Evolutionary conservation across 2,888 invertebrate species (phyloP).

Genomic region (Conchocele bisecta): DNA sequence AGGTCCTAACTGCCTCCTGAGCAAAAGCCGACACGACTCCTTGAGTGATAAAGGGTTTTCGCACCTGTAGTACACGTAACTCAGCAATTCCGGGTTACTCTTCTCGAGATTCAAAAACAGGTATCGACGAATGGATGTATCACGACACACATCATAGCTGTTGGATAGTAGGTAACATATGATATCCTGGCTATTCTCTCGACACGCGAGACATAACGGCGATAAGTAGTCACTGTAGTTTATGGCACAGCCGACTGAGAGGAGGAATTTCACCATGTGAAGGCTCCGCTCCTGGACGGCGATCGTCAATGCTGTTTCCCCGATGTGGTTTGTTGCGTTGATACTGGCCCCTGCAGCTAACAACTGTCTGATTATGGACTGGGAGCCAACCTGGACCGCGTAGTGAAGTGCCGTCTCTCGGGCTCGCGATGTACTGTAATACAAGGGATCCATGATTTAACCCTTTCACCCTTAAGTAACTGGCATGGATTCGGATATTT

Average conservation of each 20-base stretch:
- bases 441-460: too few species aligned
- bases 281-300: conserved; percentile 65
- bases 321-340: conserved; percentile 60
- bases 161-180: conserved; percentile 64
- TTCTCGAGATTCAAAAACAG: conserved; percentile 60
- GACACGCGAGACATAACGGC: conserved; percentile 61
- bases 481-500: too few species aligned
- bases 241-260: conserved; percentile 58
- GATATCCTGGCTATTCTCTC: conserved; percentile 56
- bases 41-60: conserved; percentile 60
- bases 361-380: conserved; percentile 57
- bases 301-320: conserved; percentile 67
- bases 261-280: conserved; percentile 52
- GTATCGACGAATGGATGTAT: conserved; percentile 50
- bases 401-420: conserved; percentile 71
- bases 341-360: conserved; percentile 67
- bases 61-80: conserved; percentile 50
- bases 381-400: conserved; percentile 66
- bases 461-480: too few species aligned
- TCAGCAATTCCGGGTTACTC: conserved; percentile 56
- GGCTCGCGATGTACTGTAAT: conserved; percentile 54
- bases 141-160: conserved; percentile 59
- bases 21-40: conserved; percentile 50
- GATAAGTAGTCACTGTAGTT: conserved; percentile 59
- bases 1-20: conserved; percentile 49